Evolutionary conservation across 1,140 invertebrate species (phyloP).

Genomic region (Eumaeus atala): DNA sequence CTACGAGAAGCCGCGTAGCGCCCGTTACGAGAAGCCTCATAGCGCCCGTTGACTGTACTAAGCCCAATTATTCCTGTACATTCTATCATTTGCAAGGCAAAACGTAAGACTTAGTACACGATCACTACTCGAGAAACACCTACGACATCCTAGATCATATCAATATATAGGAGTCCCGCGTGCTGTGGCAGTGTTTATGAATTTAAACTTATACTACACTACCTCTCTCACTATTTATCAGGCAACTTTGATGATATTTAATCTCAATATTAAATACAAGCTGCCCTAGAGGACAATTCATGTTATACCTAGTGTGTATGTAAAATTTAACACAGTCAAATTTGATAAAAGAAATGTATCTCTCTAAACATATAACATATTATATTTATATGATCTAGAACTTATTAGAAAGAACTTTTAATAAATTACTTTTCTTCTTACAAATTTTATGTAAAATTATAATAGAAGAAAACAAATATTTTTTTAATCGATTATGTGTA

Average conservation of each 20-base stretch:
- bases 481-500: too few relatives aligned
- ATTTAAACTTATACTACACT: conserved; percentile 57
- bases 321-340: conserved; percentile 16
- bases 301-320: conserved; percentile 18
- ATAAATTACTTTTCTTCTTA: conserved; percentile 13
- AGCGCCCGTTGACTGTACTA: not conserved
- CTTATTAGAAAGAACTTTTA: conserved; percentile 49
- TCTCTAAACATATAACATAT: conserved; percentile 24
- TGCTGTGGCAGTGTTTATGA: conserved; percentile 50
- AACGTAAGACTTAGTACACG: conserved; percentile 70
- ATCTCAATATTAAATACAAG: conserved; percentile 44
- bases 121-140: conserved; percentile 71
- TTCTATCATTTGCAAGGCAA: conserved; percentile 56
- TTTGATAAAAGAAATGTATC: conserved; percentile 14
- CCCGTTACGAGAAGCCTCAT: conserved; percentile 13
- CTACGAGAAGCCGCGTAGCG: conserved; percentile 1
- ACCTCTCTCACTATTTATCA: conserved; percentile 66
- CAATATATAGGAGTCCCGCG: conserved; percentile 60
- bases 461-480: not conserved
- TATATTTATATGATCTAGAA: conserved; percentile 75
- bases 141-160: conserved; percentile 74
- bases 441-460: conserved; percentile 2
- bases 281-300: conserved; percentile 35
- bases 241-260: conserved; percentile 53
- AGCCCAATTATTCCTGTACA: conserved; percentile 10